A percentile compares a stretch with the other conserved stretches of the same genome.
Evolutionary conservation across 2,113 vertebrate species (phyloP).

Genomic region (Ageneiosus marmoratus): DNA sequence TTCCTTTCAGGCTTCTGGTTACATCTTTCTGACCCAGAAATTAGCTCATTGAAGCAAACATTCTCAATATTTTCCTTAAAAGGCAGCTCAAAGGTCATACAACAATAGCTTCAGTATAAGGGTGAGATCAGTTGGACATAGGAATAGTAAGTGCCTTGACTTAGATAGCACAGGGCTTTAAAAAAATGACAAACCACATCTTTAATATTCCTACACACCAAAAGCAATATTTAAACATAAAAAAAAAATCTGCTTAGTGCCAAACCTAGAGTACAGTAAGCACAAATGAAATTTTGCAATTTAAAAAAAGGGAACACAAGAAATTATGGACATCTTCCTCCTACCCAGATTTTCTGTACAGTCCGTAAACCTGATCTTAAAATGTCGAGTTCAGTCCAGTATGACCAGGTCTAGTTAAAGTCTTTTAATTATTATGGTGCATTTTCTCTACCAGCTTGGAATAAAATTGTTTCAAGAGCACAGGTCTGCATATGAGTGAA

Average conservation of each 20-base stretch:
- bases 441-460: background rate
- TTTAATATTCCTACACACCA: background rate
- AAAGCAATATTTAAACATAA: conserved; percentile 17
- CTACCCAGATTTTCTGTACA: conserved; percentile 38
- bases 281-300: conserved; percentile 57
- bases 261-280: conserved; percentile 61
- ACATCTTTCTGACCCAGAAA: background rate
- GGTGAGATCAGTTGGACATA: background rate
- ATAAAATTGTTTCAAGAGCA: conserved; percentile 12
- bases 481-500: conserved; percentile 8
- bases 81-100: background rate
- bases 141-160: background rate
- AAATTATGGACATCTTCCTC: conserved; percentile 66
- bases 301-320: conserved; percentile 19
- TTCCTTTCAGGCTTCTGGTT: background rate
- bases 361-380: conserved; percentile 59
- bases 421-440: conserved; percentile 12
- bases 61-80: background rate
- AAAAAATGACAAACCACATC: background rate
- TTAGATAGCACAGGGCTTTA: background rate
- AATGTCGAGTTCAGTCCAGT: conserved; percentile 65
- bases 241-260: conserved; percentile 59
- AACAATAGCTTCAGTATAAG: background rate
- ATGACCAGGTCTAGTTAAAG: conserved; percentile 57
- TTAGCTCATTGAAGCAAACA: background rate